phyloP scores from a whole-genome alignment of 2,797 vertebrate species.

The Alcedo atthis region DNA sequence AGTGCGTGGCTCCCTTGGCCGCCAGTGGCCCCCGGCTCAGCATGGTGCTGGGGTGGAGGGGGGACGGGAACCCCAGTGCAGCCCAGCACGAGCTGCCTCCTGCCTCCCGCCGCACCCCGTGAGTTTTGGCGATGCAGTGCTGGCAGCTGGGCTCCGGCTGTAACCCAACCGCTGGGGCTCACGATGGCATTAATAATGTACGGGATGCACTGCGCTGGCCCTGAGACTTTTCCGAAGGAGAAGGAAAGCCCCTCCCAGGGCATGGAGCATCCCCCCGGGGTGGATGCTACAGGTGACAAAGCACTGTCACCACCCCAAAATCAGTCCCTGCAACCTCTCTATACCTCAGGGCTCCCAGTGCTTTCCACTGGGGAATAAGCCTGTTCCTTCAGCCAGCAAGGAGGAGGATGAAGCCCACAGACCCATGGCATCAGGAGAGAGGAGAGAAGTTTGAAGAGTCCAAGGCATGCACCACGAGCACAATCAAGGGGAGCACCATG shows the following conservation, averaged over 20 bases:
- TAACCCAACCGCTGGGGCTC: constrained; percentile 87
- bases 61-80: not conserved
- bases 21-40: not conserved
- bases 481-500: accelerated
- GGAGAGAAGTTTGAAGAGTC: not conserved
- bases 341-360: accelerated
- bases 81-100: constrained; percentile 20
- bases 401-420: not conserved
- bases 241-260: not conserved
- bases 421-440: not conserved
- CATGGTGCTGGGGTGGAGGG: constrained; percentile 1
- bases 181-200: constrained; percentile 89
- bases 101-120: constrained; percentile 32
- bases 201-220: constrained; percentile 82
- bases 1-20: not conserved
- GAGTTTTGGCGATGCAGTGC: constrained; percentile 76
- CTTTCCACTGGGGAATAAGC: not conserved
- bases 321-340: not conserved
- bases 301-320: not conserved
- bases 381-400: accelerated
- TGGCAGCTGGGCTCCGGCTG: constrained; percentile 77
- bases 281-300: accelerated
- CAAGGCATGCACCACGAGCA: accelerated
- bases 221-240: constrained; percentile 81
- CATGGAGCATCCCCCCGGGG: accelerated